These are phyloP conservation scores for Agrenia bidenticulata DNA, from an alignment of 2,888 invertebrate species.

Conservation along the genomic window DNA sequence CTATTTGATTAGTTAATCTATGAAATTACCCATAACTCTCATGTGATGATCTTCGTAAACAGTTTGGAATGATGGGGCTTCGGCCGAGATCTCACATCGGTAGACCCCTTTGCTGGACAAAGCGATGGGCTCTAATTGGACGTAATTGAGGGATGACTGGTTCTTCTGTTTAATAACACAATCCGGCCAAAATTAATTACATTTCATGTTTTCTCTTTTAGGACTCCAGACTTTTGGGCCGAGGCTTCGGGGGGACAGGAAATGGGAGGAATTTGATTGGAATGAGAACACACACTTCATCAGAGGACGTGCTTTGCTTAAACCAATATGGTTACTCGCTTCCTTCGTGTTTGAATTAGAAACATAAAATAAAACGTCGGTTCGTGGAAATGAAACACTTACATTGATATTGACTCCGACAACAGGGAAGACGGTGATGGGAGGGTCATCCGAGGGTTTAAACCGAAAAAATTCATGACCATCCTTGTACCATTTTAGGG, in stretches of 20 bases:
- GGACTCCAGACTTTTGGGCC: too few relatives aligned
- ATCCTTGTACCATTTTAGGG: conserved; percentile 52
- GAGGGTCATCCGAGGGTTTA: conserved; percentile 45
- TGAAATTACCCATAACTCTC: conserved; percentile 48
- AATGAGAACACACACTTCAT: too few relatives aligned
- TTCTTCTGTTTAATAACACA: conserved; percentile 7
- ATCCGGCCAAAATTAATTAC: conserved; percentile 1
- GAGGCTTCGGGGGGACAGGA: too few relatives aligned
- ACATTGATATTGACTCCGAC: conserved; percentile 49
- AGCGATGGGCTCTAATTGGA: conserved; percentile 8
- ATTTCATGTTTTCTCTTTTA: too few relatives aligned
- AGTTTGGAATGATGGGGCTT: conserved; percentile 69
- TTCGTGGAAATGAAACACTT: conserved; percentile 21
- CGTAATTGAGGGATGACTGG: conserved; percentile 8
- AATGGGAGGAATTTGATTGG: too few relatives aligned
- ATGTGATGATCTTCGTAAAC: conserved; percentile 49
- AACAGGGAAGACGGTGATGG: conserved; percentile 46
- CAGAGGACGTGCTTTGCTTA: too few relatives aligned
- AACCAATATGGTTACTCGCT: too few relatives aligned
- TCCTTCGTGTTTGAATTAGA: too few relatives aligned
- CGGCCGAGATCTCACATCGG: conserved; percentile 69
- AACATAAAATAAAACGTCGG: too few relatives aligned
- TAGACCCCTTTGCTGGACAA: conserved; percentile 62
- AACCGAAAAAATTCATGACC: conserved; percentile 51
- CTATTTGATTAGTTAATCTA: too few relatives aligned